These are phyloP conservation scores for Rhyzopertha dominica DNA, from an alignment of 1,140 invertebrate species.

Conservation along the genomic window DNA sequence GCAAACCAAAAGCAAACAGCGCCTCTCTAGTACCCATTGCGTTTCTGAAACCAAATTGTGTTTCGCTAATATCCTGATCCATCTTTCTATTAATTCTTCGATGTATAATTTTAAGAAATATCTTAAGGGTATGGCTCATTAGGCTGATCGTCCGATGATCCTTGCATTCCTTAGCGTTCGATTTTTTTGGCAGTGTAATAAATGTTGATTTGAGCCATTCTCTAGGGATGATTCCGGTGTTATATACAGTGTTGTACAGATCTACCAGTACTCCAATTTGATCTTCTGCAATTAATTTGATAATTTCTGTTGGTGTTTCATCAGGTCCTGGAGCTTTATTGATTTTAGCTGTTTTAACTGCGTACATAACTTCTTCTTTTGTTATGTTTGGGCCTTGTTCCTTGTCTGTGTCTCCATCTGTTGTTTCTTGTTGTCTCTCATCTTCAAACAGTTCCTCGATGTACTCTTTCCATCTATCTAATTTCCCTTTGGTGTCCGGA, in stretches of 20 bases:
- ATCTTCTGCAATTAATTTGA: constrained; percentile 20
- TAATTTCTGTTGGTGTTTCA: constrained; percentile 21
- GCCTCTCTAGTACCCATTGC: constrained; percentile 28
- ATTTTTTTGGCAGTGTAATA: constrained; percentile 24
- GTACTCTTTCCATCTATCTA: constrained; percentile 19
- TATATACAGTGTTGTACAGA: constrained; percentile 22
- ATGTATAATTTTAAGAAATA: constrained; percentile 29
- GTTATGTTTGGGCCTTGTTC: constrained; percentile 18
- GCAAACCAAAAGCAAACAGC: constrained; percentile 22
- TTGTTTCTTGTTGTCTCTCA: constrained; percentile 10
- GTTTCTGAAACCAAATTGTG: constrained; percentile 27
- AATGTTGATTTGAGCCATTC: constrained; percentile 24
- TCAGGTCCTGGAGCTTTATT: constrained; percentile 24
- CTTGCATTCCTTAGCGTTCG: constrained; percentile 18
- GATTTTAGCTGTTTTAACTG: constrained; percentile 11
- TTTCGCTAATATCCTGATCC: constrained; percentile 18
- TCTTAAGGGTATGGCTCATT: constrained; percentile 24
- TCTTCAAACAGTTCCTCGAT: constrained; percentile 17
- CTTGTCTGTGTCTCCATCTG: constrained; percentile 8
- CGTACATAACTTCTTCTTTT: constrained; percentile 15
- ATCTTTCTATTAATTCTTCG: constrained; percentile 20
- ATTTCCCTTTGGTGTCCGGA: constrained; percentile 11
- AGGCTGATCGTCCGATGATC: constrained; percentile 26
- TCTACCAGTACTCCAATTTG: background rate
- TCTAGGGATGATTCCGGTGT: constrained; percentile 21